Evolutionary conservation across 2,888 invertebrate genomes (phyloP), one percentile per base, ranked within the genome.

Genomic region (Lagria hirta): DNA sequence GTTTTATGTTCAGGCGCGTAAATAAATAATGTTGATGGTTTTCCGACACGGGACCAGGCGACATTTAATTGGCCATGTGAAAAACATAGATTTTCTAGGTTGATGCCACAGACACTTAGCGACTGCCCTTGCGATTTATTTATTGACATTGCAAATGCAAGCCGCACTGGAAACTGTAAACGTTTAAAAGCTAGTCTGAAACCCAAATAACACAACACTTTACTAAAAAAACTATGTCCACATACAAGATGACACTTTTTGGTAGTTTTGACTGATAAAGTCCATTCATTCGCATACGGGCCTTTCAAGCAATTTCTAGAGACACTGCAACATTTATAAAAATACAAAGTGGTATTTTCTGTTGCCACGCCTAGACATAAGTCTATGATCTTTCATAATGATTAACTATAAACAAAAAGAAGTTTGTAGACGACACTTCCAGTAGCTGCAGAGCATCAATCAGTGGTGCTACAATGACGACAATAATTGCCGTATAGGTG

Each of bases 381-480:
- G 18, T 7, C 18, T 5, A 18, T 18, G 5, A 7, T 6, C 5
- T 18, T 5, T 18, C 5, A 18, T 7, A 6, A 18, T 6, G 6
- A 7, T 5, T 6, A 18, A 5, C 7, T 5, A 18, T 5, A 6
- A 7, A 7, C 5, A 26, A 36, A 27, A 29, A 27, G 7, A 33
- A 5, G 8, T 4, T 13, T 6, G 17, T n/a, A 16, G 8, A 28
- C 33, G 43, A 48, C 34, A 18, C 40, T 12, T 36, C 38, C 53
- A 38, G 53, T 49, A 55, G 55, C 55, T 17, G 26, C 27, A 34
- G n/a, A n/a, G 37, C 48, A 59, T 61, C 57, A 57, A 63, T 62
- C 60, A 60, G 57, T 52, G 52, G 56, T 57, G 52, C 58, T 45
- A 59, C 57, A 55, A 57, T 56, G 57, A 60, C 58, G 58, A 58